Evolutionary conservation across 2,113 vertebrate genomes (phyloP).

Genomic region (Ovis aries): ARS-UI_Ramb_v3.0 NC_056055.1:215239001-215239500

Average conservation of each 20-base stretch:
- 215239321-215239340: background rate
- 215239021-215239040: background rate
- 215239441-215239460: background rate
- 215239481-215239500: background rate
- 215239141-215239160: fast-evolving
- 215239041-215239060: background rate
- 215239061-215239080: background rate
- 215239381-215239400: background rate
- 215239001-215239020: background rate
- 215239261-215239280: background rate
- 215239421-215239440: background rate
- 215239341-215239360: background rate
- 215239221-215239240: background rate
- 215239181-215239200: background rate
- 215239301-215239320: background rate
- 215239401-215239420: background rate
- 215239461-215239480: background rate
- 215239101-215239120: background rate
- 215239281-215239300: background rate
- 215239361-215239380: background rate
- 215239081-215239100: background rate
- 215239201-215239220: background rate
- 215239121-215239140: background rate
- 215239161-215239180: background rate
- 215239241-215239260: background rate